Base-by-base conservation (phyloP, 2,797 vertebrate genomes). In the Ctenosaura bakeri region DNA sequence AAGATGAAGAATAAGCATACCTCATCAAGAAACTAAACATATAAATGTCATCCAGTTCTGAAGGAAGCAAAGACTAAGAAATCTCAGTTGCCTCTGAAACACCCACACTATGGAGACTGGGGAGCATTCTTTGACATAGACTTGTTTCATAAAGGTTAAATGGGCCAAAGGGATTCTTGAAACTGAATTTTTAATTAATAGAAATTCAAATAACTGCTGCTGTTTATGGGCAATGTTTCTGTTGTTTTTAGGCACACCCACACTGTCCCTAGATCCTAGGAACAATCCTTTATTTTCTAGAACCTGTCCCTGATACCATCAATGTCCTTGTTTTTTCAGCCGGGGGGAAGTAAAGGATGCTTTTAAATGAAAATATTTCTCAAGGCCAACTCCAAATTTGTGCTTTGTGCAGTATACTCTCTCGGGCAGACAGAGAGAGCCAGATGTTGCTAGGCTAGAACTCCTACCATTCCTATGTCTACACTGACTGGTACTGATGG, bases 11-110 rank as follows among this genome's bases (percentile, higher is more conserved):
- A 35, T 26, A 88, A 88, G 24, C 69, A 13, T 76, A 89, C 56
- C 73, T 85, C 71, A 83, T 76, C 52, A 76, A 52, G 89, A 59
- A 66, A 91, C 73, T 32, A 84, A 79, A 54, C 35, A 74, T n/a
- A 85, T 16, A 87, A 59, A 5, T 0, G 0, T 38, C 1, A 1
- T 76, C 52, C 9, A 38, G 16, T 78, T 80, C 29, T 32, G 42
- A 90, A 50, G 24, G 76, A 24, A 78, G 42, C 76, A 50, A 78
- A 46, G 4, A 12, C 9, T 50, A 78, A 42, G 42, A 46, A 77
- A 26, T 20, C n/a, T 78, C 32, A 59, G 12, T 26, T 7, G 38
- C 73, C 14, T 78, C 12, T 16, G 20, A 35, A 22, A 29, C 66
- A 77, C 76, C 73, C 38, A 4, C 12, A 38, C 42, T 78, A 10